Evolutionary conservation across 2,113 vertebrate species (phyloP), one percentile per base, ranked within the genome.

Genomic region (Ameiurus melas): DNA sequence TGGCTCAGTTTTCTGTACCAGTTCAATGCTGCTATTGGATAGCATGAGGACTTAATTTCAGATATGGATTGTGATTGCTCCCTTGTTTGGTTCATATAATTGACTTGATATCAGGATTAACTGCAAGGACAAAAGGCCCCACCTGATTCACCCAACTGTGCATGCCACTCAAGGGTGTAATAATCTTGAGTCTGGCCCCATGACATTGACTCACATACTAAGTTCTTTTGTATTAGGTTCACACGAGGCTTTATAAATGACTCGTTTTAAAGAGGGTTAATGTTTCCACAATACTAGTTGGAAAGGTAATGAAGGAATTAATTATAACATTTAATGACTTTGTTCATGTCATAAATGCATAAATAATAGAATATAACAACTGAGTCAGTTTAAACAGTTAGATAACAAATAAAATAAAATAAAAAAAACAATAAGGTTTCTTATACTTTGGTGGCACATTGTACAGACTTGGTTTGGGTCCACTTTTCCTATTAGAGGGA

Each of bases 1-100:
- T 57, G 33, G 88, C 33, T 93, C 86, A 16, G 27, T 87, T 93
- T 93, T 89, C 92, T 68, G 36, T 81, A 43, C 86, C 75, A 55
- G 84, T 87, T 89, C 90, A 85, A 85, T 88, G 87, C 87, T 70
- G 68, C 84, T 73, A 82, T 58, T 85, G 62, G n/a, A 91, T 86
- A 92, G 88, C 70, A 30, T 43, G 58, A 88, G 75, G 58, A 55
- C 55, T 85, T 75, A 20, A 33, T 89, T 86, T 85, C 73, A 91
- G 62, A 87, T 91, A 87, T 87, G 87, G 88, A 89, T 89, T 83
- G 71, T 66, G 89, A 84, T 78, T 78, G 71, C 51, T 60, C 5
- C 47, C 71, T 88, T 88, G 68, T 89, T 60, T 60, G 55, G 73
- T 60, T 75, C 47, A 14, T 68, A 39, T 64, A 80, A 55, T 68